Base-by-base conservation (phyloP, 2,797 vertebrate genomes). In the Myiothlypis chrysogaster region DNA sequence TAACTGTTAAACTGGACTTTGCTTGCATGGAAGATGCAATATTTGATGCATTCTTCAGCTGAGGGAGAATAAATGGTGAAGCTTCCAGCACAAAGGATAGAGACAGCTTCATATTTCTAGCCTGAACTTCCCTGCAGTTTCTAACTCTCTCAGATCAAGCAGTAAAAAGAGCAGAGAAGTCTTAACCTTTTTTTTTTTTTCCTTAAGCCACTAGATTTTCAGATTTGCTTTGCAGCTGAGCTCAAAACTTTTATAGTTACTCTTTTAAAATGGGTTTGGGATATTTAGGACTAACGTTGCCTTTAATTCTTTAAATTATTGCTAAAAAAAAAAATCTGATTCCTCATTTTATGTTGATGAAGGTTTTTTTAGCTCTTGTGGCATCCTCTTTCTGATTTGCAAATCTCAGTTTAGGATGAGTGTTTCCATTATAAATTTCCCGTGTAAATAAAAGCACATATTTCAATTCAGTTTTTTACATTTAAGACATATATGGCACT, bases 391-490 rank as follows among this genome's bases (percentile, higher is more conserved):
- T 30, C 30, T 75, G 61, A 2, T 23, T 90, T 87, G 32, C 56
- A 65, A 52, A 64, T 64, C 41, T 64, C n/a, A 13, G 19, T 63
- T 59, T 70, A 73, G 44, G 47, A 41, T 5, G 12, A 10, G 7
- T 49, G 8, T 72, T 70, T 65, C 56, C 7, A 13, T 56, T 56
- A 17, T 37, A 43, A 73, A 44, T 65, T 77, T 55, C 5, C 17
- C 1, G 0, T 2, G 5, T 19, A 34, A 84, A 49, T 57, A 63
- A 52, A 89, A 83, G 27, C 4, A 0, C 14, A 19, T 23, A 15
- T 56, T 47, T 64, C 8, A 49, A 6, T 76, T 71, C 10, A 6
- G 0, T 14, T 59, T 44, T 52, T 73, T 22, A 37, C 2, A 1
- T 66, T 5, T 39, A 43, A 55, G 47, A 76, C 60, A 39, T 71